Percentiles rank a stretch among this genome's conserved stretches.
Conservation (phyloP, 2,888 invertebrate genomes). For the Aspidiotus rigidus region DNA sequence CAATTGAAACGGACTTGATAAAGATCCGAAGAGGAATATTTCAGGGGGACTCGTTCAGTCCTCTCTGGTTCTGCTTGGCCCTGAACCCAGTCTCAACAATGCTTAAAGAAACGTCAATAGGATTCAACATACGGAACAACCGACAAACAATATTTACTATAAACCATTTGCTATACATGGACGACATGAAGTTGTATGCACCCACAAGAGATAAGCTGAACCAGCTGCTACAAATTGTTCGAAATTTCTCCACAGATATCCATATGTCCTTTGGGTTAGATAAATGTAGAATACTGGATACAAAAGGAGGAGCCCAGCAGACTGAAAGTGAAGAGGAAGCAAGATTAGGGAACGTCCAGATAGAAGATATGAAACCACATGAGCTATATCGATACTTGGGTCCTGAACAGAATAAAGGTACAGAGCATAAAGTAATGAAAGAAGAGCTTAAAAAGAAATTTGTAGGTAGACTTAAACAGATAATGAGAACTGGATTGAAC, state of each 20-base stretch:
- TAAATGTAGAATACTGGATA: conserved; percentile 35
- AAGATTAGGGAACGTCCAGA: conserved; percentile 13
- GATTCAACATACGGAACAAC: conserved; percentile 14
- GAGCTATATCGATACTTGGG: conserved; percentile 36
- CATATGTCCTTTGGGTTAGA: conserved; percentile 36
- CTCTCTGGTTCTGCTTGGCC: not conserved
- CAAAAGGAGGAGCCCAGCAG: conserved; percentile 16
- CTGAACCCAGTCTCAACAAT: not conserved
- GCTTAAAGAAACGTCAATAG: conserved; percentile 11
- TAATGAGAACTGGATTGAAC: conserved; percentile 27
- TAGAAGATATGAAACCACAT: conserved; percentile 24
- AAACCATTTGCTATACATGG: conserved; percentile 37
- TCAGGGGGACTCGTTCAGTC: not conserved
- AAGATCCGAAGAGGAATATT: not conserved
- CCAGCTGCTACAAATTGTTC: conserved; percentile 21
- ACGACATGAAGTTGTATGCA: conserved; percentile 37
- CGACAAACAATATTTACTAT: conserved; percentile 16
- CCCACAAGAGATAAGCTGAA: conserved; percentile 9
- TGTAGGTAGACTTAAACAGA: conserved; percentile 23
- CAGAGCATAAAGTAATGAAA: conserved; percentile 30
- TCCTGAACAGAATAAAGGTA: conserved; percentile 13
- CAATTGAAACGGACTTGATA: not conserved
- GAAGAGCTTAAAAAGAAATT: conserved; percentile 24
- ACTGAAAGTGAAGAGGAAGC: conserved; percentile 2
- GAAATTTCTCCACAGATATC: conserved; percentile 33